Conservation (phyloP, 2,113 vertebrate species). For the Sceloporus tristichus region DNA sequence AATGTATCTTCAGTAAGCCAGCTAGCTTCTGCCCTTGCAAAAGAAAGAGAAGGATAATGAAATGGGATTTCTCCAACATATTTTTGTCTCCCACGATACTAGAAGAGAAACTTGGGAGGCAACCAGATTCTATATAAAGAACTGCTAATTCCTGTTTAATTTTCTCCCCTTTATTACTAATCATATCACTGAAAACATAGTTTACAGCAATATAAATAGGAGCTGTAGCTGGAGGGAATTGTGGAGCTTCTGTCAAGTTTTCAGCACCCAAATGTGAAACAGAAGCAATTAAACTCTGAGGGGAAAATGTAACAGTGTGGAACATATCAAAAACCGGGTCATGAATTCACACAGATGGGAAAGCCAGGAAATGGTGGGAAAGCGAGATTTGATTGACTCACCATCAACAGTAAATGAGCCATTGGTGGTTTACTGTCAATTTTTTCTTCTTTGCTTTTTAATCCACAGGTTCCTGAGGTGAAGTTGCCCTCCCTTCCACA, state of each 20-base stretch:
- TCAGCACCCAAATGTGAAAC: slow-evolving; percentile 78
- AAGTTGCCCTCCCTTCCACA: background rate
- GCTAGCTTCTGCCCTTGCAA: background rate
- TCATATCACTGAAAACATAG: slow-evolving; percentile 73
- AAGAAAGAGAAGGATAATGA: background rate
- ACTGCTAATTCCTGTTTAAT: slow-evolving; percentile 70
- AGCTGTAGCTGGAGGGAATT: slow-evolving; percentile 75
- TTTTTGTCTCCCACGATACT: slow-evolving; percentile 46
- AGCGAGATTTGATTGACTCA: slow-evolving; percentile 74
- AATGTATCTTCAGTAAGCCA: background rate
- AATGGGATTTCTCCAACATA: slow-evolving; percentile 27
- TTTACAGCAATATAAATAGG: slow-evolving; percentile 77
- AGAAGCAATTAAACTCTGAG: slow-evolving; percentile 78
- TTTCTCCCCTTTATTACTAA: slow-evolving; percentile 76
- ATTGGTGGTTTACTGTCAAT: slow-evolving; percentile 71
- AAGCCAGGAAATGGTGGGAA: slow-evolving; percentile 73
- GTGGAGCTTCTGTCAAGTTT: slow-evolving; percentile 76
- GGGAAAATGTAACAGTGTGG: slow-evolving; percentile 75
- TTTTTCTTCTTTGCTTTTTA: slow-evolving; percentile 66
- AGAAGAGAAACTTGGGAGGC: slow-evolving; percentile 46
- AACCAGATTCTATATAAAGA: slow-evolving; percentile 62
- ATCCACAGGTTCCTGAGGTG: slow-evolving; percentile 67
- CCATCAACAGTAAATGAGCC: slow-evolving; percentile 74
- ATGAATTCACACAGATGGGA: slow-evolving; percentile 78
- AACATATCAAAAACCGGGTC: slow-evolving; percentile 77